Evolutionary conservation across 2,113 vertebrate genomes (phyloP).

Genomic region (Oryzias woworae): DNA sequence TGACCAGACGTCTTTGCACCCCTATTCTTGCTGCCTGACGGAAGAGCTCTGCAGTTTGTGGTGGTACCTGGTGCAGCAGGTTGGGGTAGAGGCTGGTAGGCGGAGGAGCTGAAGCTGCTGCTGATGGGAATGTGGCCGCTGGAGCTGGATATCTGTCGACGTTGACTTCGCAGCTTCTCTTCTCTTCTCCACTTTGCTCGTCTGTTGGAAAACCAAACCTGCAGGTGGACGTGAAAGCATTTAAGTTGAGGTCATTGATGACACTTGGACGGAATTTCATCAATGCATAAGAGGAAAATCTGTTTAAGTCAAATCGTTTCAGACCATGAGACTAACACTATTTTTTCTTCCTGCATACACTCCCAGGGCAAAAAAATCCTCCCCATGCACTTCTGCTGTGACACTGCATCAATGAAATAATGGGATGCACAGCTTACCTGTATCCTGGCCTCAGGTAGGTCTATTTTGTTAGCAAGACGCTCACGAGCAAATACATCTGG

Average conservation of each 20-base stretch:
- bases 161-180: conserved; percentile 96
- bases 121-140: conserved; percentile 97
- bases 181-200: conserved; percentile 98
- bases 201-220: conserved; percentile 99
- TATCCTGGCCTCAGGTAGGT: conserved; percentile 98
- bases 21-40: too few relatives aligned
- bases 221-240: background rate
- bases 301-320: too few relatives aligned
- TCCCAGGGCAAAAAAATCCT: too few relatives aligned
- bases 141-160: conserved; percentile 91
- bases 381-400: too few relatives aligned
- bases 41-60: too few relatives aligned
- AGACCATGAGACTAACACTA: too few relatives aligned
- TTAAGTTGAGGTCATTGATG: background rate
- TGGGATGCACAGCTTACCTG: conserved; percentile 80
- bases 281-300: too few relatives aligned
- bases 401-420: fast-evolving
- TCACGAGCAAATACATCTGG: conserved; percentile 98
- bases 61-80: conserved; percentile 88
- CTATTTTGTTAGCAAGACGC: conserved; percentile 98
- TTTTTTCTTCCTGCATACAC: too few relatives aligned
- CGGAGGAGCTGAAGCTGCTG: conserved; percentile 95
- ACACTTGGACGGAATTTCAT: background rate
- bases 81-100: conserved; percentile 94
- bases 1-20: too few relatives aligned